Base-by-base conservation (phyloP, 2,888 invertebrate genomes). In the Dioctria linearis region DNA sequence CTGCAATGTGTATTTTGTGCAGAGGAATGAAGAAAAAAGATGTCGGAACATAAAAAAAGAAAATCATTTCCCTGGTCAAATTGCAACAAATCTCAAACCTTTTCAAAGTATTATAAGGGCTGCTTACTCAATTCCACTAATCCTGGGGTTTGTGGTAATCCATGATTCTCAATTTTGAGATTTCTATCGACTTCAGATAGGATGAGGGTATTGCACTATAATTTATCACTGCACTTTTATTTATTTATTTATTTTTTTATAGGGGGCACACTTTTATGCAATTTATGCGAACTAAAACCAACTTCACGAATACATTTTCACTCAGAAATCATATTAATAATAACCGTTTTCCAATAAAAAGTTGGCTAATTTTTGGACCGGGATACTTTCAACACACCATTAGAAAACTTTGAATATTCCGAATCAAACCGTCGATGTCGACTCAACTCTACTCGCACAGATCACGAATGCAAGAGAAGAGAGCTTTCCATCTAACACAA, bases 401-500 rank as follows among this genome's bases (percentile, higher is more conserved):
- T 61, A 76, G 49, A 76, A 76, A 63, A 76, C 46, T 63, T 25
- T 76, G 46, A 63, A 49, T 76, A 63, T 76, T 76, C 61, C 76
- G 76, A 76, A 25, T 49, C 79, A 67, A 66, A 66, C 66, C 79
- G 67, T 79, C 79, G 79, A 79, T 79, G 67, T 66, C 79, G 79
- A 79, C 79, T 79, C 54, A 66, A 79, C 79, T 79, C 79, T 59
- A 79, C 42, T 66, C 66, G 66, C 57, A 79, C 79, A 79, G 76
- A 63, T 63, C 76, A 76, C 76, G 76, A 76, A 76, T 76, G 76
- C 63, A 76, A 63, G 76, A 76, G 76, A 37, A 49, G 76, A 63
- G 59, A 76, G 49, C 61, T 76, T 66, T 63, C 25, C 25, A 25
- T 25, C 76, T 76, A 63, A 76, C 63, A 46, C 37, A 49, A 61